Conservation (phyloP, 2,888 invertebrate species). For the Thecophora atra region DNA sequence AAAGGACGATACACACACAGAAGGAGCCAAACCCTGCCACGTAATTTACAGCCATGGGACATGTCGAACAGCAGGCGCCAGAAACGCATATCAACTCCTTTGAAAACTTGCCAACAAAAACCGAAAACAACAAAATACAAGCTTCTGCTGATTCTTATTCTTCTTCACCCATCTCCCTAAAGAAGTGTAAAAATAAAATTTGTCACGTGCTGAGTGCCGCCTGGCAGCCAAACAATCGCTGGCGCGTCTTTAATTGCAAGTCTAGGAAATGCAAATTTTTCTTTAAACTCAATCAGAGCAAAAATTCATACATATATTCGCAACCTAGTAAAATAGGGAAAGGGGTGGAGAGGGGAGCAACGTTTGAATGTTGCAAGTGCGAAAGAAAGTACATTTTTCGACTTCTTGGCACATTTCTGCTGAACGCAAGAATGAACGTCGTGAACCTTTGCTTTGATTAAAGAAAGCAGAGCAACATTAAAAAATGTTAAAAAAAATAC, state of each 20-base stretch:
- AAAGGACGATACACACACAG: neutral
- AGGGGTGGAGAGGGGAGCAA: too few species aligned
- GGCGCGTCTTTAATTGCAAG: constrained; percentile 9
- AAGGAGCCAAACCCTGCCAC: neutral
- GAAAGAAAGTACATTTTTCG: neutral
- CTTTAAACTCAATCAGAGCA: neutral
- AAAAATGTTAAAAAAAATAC: neutral
- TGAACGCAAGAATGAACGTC: neutral
- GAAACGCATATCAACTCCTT: constrained; percentile 29
- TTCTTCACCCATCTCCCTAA: too few species aligned
- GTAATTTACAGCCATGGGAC: constrained; percentile 25
- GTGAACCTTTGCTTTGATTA: neutral
- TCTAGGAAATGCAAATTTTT: constrained; percentile 6
- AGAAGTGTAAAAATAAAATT: constrained; percentile 3
- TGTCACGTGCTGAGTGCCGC: neutral
- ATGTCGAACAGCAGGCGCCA: constrained; percentile 14
- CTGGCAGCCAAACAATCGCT: neutral
- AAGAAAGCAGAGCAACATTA: neutral
- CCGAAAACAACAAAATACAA: neutral
- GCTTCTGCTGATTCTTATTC: neutral
- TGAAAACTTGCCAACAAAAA: constrained; percentile 41
- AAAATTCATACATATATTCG: neutral
- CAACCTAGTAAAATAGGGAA: neutral
- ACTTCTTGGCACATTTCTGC: neutral
- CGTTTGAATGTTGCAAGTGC: too few species aligned